These are phyloP conservation scores for Drosophila pseudotalamancana DNA, from an alignment of 2,888 invertebrate genomes.

Conservation along the genomic window DNA sequence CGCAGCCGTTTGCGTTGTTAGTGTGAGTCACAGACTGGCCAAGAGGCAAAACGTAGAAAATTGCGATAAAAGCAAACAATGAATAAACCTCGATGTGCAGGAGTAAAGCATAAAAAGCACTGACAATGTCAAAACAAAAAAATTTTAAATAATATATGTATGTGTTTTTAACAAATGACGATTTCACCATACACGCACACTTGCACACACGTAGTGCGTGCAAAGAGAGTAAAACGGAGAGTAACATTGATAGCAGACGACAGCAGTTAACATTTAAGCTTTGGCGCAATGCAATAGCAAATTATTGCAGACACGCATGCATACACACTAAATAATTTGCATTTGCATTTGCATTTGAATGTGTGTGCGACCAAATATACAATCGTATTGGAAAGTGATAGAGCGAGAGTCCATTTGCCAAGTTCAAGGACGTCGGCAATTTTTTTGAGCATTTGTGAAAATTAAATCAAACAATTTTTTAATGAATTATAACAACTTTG, in stretches of 20 bases:
- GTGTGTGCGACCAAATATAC: slow-evolving; percentile 1
- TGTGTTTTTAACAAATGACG: slow-evolving; percentile 46
- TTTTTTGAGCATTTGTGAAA: slow-evolving; percentile 3
- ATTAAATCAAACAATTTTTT: slow-evolving; percentile 1
- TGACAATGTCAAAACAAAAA: slow-evolving; percentile 36
- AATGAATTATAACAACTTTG: slow-evolving; percentile 10
- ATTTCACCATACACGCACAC: slow-evolving; percentile 61
- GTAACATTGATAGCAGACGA: slow-evolving; percentile 5
- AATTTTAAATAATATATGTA: slow-evolving; percentile 26
- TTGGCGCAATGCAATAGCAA: slow-evolving; percentile 31
- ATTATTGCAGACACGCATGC: slow-evolving; percentile 16
- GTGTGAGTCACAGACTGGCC: slow-evolving; percentile 58
- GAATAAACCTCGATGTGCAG: slow-evolving; percentile 54
- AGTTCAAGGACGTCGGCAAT: slow-evolving; percentile 74
- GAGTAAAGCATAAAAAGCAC: slow-evolving; percentile 50
- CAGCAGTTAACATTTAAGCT: slow-evolving; percentile 28
- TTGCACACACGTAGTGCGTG: slow-evolving; percentile 39
- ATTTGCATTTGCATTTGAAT: neutral
- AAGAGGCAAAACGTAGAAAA: slow-evolving; percentile 52
- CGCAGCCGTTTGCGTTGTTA: slow-evolving; percentile 27
- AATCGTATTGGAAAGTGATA: slow-evolving; percentile 27
- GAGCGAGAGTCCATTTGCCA: slow-evolving; percentile 65
- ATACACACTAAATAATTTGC: neutral
- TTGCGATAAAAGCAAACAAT: slow-evolving; percentile 71
- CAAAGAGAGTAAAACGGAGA: slow-evolving; percentile 7